Percentiles rank a stretch among this genome's conserved stretches.
Evolutionary conservation across 2,888 invertebrate genomes (phyloP).

Genomic region (Vandiemenella viatica): DNA sequence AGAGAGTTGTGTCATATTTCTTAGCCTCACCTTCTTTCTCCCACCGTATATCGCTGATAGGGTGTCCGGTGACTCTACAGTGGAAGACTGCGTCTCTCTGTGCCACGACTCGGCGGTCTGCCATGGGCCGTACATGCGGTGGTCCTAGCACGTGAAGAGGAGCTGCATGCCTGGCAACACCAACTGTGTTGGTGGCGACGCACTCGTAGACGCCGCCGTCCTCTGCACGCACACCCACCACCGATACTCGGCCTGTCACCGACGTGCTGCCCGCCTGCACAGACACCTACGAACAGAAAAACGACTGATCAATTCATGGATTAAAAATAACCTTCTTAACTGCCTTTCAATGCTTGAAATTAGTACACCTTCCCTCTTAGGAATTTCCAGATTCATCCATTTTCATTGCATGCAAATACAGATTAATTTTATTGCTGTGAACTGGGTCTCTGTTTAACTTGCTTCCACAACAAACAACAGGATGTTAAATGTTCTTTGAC

Average conservation of each 20-base stretch:
- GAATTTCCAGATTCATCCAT: no score
- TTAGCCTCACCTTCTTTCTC: constrained; percentile 16
- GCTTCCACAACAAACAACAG: no score
- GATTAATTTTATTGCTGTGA: no score
- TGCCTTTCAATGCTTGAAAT: no score
- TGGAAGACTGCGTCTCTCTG: constrained; percentile 16
- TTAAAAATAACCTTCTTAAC: no score
- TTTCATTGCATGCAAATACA: no score
- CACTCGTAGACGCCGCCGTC: constrained; percentile 23
- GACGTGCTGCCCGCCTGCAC: background rate
- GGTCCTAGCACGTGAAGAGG: constrained; percentile 30
- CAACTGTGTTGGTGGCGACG: constrained; percentile 15
- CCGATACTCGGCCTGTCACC: constrained; percentile 23
- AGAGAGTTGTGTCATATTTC: no score
- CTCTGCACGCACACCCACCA: constrained; percentile 20
- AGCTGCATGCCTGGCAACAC: constrained; percentile 23
- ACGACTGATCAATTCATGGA: no score
- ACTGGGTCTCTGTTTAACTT: no score
- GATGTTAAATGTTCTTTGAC: no score
- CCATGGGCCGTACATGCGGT: constrained; percentile 21
- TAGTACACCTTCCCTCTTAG: no score
- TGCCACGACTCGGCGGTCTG: constrained; percentile 25
- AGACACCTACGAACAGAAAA: no score
- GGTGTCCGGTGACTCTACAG: constrained; percentile 20
- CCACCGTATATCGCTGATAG: constrained; percentile 19